Base-by-base conservation (phyloP, 2,113 vertebrate species). In the Hippocampus barbouri region DNA sequence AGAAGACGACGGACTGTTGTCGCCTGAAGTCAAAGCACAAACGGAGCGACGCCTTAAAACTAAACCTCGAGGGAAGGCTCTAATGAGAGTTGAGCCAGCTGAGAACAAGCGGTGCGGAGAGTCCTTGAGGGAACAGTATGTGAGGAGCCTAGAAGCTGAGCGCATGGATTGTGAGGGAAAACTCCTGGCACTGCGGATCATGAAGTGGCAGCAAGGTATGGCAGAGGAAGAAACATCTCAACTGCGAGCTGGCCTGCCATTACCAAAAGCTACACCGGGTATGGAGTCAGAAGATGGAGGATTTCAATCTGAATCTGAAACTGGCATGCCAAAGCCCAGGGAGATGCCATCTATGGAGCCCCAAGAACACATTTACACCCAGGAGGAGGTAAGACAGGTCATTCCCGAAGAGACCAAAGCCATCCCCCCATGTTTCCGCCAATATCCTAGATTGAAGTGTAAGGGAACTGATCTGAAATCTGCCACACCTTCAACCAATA, bases 151-250 rank as follows among this genome's bases (percentile, higher is more conserved):
- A 2, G 87, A 91, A 21, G 87, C 79, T 51, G 89, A 91, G 8
- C 69, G 80, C 1, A 79, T 86, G 30, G 85, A 90, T 70, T 90
- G 88, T 83, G 86, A 91, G 57, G 87, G 91, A 53, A 90, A 91
- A 75, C 88, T 89, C n/a, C 78, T 90, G 0, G 84, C 90, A 18
- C 56, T 86, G 15, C 81, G 85, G 6, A 88, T 91, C 70, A 80
- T 77, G 64, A 89, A 91, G 77, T 92, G 92, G 91, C 89, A 93
- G 75, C 83, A 92, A 68, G 87, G 83, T 2, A 83, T 83, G 15
- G 11, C 87, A 66, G 69, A 82, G 69, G 85, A 86, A 40, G 73
- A 83, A 67, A 68, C 34, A 21, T 77, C 83, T 78, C 66, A 76
- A 7, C 66, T 80, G 9, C 81, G 85, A 78, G 75, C 73, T 10